A percentile compares a stretch with the other conserved stretches of the same genome.
Evolutionary conservation across 2,797 vertebrate species (phyloP).

Genomic region (Distichodus sexfasciatus): DNA sequence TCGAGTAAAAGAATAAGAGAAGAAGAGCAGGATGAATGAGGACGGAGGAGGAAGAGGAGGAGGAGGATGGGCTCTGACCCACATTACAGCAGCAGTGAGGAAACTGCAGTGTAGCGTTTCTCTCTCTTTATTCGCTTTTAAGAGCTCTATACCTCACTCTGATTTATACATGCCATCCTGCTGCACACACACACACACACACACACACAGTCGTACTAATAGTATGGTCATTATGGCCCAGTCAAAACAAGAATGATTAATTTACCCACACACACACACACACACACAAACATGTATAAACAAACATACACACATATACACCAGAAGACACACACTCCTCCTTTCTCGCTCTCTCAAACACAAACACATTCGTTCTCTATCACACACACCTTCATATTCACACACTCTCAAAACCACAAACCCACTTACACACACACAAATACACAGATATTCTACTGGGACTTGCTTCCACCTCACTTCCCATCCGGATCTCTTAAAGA

Average conservation of each 20-base stretch:
- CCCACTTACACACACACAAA: constrained; percentile 25
- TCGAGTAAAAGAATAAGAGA: too few relatives aligned
- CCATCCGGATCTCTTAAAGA: constrained; percentile 3
- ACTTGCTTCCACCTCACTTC: too few relatives aligned
- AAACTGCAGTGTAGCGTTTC: constrained; percentile 37
- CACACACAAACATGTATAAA: neutral
- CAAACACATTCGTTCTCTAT: too few relatives aligned
- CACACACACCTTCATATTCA: constrained; percentile 3
- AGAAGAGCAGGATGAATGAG: constrained; percentile 10
- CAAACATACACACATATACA: constrained; percentile 29
- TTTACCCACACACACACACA: constrained; percentile 1
- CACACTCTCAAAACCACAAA: neutral
- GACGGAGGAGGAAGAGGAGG: too few relatives aligned
- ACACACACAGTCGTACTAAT: neutral
- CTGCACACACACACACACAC: constrained; percentile 11
- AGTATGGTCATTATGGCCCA: constrained; percentile 31
- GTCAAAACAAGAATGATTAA: constrained; percentile 21
- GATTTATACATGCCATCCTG: constrained; percentile 54
- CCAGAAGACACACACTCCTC: too few relatives aligned
- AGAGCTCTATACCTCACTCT: constrained; percentile 42
- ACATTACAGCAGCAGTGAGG: constrained; percentile 40
- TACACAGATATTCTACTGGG: too few relatives aligned
- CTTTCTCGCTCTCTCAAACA: too few relatives aligned
- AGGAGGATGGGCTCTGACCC: too few relatives aligned
- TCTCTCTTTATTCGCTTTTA: constrained; percentile 47